phyloP scores from a whole-genome alignment of 1,140 invertebrate species.

The Sycophila sp. region DNA sequence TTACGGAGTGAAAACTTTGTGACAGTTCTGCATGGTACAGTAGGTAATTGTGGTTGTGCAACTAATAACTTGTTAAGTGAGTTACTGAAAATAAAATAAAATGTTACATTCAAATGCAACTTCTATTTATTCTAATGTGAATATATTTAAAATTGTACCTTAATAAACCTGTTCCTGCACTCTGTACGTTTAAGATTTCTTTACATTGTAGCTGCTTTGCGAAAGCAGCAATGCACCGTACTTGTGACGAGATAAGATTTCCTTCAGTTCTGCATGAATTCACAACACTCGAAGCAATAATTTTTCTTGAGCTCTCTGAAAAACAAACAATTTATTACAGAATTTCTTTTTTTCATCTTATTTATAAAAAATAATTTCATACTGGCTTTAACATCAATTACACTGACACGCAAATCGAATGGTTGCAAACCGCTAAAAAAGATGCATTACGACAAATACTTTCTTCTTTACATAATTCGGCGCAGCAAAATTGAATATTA shows the following conservation, averaged over 20 bases:
- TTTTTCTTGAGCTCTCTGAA: slow-evolving; percentile 4
- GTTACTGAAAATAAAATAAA: slow-evolving; percentile 30
- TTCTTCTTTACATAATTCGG: background rate
- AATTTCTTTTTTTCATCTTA: too few relatives aligned
- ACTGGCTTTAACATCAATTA: too few relatives aligned
- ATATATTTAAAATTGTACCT: slow-evolving; percentile 18
- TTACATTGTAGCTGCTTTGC: background rate
- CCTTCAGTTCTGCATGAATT: background rate
- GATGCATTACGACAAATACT: too few relatives aligned
- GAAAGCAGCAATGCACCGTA: background rate
- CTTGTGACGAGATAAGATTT: background rate
- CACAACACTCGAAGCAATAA: background rate
- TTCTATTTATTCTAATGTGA: too few relatives aligned
- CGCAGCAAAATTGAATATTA: background rate
- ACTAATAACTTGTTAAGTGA: slow-evolving; percentile 48
- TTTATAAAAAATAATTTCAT: too few relatives aligned
- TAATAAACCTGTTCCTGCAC: background rate
- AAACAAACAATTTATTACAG: background rate
- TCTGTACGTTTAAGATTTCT: background rate
- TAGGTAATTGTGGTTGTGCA: slow-evolving; percentile 38
- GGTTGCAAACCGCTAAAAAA: too few relatives aligned
- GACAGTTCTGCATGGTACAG: slow-evolving; percentile 65
- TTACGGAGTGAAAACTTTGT: slow-evolving; percentile 77
- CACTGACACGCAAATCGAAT: too few relatives aligned
- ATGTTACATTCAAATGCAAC: background rate